phyloP scores from a whole-genome alignment of 1,140 invertebrate species.

The Matsumurasca onukii region DNA sequence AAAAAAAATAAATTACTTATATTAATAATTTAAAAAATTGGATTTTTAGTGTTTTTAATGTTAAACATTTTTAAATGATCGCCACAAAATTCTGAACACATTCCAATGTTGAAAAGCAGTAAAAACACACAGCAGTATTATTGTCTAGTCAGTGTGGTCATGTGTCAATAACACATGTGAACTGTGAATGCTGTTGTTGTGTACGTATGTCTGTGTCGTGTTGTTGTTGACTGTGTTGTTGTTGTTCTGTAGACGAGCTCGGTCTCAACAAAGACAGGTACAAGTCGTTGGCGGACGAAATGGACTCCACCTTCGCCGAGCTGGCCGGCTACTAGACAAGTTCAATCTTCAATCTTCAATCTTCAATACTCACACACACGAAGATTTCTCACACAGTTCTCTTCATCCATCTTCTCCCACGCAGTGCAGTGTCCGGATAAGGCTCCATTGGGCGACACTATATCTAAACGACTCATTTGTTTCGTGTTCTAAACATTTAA shows the following conservation, averaged over 20 bases:
- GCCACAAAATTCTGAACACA: too few species aligned
- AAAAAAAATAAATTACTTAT: too few species aligned
- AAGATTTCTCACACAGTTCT: slow-evolving; percentile 15
- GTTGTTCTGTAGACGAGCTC: slow-evolving; percentile 75
- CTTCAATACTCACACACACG: slow-evolving; percentile 9
- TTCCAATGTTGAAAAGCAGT: too few species aligned
- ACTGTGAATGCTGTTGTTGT: not conserved
- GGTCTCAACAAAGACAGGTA: slow-evolving; percentile 95
- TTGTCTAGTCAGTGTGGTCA: too few species aligned
- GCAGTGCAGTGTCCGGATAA: slow-evolving; percentile 29
- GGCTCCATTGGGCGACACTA: slow-evolving; percentile 29
- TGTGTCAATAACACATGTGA: too few species aligned
- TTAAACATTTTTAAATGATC: too few species aligned
- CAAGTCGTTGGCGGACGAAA: slow-evolving; percentile 94
- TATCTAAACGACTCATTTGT: slow-evolving; percentile 14
- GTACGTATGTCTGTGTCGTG: not conserved
- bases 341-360: slow-evolving; percentile 31
- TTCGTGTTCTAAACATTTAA: slow-evolving; percentile 32
- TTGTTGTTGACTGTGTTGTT: slow-evolving; percentile 25
- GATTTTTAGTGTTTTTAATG: too few species aligned
- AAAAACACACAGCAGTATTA: too few species aligned
- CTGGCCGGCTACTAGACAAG: slow-evolving; percentile 80
- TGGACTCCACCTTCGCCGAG: slow-evolving; percentile 95
- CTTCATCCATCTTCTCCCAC: slow-evolving; percentile 4
- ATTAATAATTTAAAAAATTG: too few species aligned